phyloP scores from a whole-genome alignment of 2,113 vertebrate genomes.

The Procavia capensis region DNA sequence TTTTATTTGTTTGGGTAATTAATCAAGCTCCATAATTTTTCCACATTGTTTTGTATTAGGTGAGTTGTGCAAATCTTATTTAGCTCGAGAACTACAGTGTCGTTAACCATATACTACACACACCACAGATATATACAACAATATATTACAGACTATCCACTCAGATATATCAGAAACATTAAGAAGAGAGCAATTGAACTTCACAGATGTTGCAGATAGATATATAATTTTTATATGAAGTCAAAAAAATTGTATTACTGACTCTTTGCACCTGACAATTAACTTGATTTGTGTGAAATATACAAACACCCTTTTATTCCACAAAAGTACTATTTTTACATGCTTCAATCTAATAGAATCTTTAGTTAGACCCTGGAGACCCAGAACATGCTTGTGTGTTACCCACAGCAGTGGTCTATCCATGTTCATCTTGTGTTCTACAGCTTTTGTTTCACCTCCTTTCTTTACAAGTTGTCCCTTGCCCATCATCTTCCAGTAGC shows the following conservation, averaged over 20 bases:
- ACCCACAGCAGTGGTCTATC: background rate
- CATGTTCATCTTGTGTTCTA: background rate
- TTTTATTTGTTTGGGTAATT: conserved; percentile 20
- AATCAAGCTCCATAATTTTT: background rate
- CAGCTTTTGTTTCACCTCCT: background rate
- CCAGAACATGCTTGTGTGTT: background rate
- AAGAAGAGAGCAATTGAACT: background rate
- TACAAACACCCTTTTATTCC: background rate
- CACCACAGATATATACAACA: background rate
- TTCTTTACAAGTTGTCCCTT: background rate
- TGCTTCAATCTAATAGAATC: background rate
- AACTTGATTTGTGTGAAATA: background rate
- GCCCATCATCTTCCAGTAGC: background rate
- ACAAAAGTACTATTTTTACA: background rate
- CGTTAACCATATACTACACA: background rate
- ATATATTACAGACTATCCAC: background rate
- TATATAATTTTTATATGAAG: background rate
- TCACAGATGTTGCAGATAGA: background rate
- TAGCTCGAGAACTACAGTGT: background rate
- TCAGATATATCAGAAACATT: background rate
- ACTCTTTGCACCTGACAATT: background rate
- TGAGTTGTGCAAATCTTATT: background rate
- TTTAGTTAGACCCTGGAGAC: background rate
- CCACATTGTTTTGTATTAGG: background rate
- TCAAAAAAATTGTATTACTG: background rate